Conservation (phyloP, 2,888 invertebrate genomes). For the Dryadula phaetusa region DNA sequence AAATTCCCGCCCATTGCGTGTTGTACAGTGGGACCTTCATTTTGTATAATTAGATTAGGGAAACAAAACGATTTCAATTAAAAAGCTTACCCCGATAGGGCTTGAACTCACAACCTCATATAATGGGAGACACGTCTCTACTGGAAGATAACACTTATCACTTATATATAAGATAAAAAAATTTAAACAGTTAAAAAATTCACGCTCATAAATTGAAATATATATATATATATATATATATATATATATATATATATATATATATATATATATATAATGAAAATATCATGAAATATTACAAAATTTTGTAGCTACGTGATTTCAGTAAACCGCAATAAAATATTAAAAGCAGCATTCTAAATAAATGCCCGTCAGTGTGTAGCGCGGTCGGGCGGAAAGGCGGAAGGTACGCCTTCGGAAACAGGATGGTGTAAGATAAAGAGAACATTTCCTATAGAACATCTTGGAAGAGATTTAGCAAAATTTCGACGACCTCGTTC, state of each 20-base stretch:
- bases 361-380: conserved; percentile 74
- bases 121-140: background rate
- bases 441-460: conserved; percentile 80
- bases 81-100: background rate
- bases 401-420: conserved; percentile 79
- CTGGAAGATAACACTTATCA: too few relatives aligned
- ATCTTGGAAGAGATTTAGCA: conserved; percentile 73
- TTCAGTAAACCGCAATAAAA: conserved; percentile 24
- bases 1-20: too few relatives aligned
- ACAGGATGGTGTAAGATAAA: conserved; percentile 83
- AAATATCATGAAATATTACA: too few relatives aligned
- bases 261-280: too few relatives aligned
- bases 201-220: background rate
- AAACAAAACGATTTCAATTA: background rate
- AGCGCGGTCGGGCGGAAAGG: conserved; percentile 67
- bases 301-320: conserved; percentile 19
- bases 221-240: conserved; percentile 4
- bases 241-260: too few relatives aligned
- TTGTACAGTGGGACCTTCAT: too few relatives aligned
- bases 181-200: too few relatives aligned
- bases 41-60: too few relatives aligned
- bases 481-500: conserved; percentile 68
- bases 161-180: too few relatives aligned
- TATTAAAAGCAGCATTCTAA: conserved; percentile 53
- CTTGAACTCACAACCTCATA: background rate